phyloP scores from a whole-genome alignment of 2,888 invertebrate genomes.

The Therioaphis trifolii region DNA sequence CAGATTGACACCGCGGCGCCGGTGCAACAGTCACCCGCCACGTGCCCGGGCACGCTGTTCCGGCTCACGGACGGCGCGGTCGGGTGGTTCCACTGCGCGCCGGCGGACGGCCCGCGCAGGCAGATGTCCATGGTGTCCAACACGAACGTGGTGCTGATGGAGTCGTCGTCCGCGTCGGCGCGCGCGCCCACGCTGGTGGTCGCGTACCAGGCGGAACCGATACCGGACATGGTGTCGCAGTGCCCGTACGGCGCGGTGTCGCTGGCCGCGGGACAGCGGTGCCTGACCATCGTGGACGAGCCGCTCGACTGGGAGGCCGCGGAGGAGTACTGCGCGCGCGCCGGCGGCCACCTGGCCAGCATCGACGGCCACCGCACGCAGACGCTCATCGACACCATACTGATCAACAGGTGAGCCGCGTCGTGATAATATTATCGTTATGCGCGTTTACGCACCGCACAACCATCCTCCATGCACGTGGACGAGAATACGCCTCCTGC shows the following conservation, averaged over 20 bases:
- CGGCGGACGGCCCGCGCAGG: constrained; percentile 72
- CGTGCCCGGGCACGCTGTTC: constrained; percentile 73
- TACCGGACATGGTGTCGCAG: constrained; percentile 74
- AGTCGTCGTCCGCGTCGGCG: constrained; percentile 40
- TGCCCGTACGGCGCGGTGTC: constrained; percentile 81
- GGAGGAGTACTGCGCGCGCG: constrained; percentile 75
- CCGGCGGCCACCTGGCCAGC: constrained; percentile 75
- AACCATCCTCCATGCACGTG: too few species aligned
- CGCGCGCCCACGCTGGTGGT: constrained; percentile 56
- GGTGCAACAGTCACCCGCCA: constrained; percentile 63
- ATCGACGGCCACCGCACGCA: constrained; percentile 76
- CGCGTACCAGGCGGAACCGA: constrained; percentile 71
- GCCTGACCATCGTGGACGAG: constrained; percentile 73
- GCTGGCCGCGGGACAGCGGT: constrained; percentile 76
- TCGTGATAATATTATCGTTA: too few species aligned
- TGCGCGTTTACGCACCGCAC: too few species aligned
- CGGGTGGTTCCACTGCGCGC: constrained; percentile 73
- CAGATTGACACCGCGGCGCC: constrained; percentile 20
- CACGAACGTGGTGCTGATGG: constrained; percentile 70
- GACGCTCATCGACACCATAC: constrained; percentile 74
- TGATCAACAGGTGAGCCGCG: constrained; percentile 76
- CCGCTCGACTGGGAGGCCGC: constrained; percentile 77
- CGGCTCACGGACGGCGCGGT: constrained; percentile 73
- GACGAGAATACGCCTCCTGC: too few species aligned
- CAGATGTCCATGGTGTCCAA: constrained; percentile 75